Evolutionary conservation across 2,797 vertebrate species (phyloP).

Genomic region (Sebastes flavidus): DNA sequence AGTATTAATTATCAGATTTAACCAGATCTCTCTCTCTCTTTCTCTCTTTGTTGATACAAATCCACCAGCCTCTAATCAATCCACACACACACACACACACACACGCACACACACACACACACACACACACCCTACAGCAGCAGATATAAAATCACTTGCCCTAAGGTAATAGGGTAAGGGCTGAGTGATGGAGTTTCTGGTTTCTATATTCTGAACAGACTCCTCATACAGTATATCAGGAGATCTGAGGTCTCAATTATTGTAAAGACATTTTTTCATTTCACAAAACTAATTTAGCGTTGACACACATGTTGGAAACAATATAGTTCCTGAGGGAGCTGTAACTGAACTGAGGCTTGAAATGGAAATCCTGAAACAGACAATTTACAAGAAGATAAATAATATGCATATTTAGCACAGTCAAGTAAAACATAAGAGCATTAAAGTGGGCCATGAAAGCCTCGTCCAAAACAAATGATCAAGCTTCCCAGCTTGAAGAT

Average conservation of each 20-base stretch:
- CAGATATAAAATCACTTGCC: slow-evolving; percentile 39
- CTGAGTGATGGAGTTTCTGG: slow-evolving; percentile 61
- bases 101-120: slow-evolving; percentile 1
- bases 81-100: neutral
- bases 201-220: slow-evolving; percentile 61
- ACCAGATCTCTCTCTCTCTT: slow-evolving; percentile 4
- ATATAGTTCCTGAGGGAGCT: slow-evolving; percentile 1
- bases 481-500: neutral
- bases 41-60: slow-evolving; percentile 14
- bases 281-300: slow-evolving; percentile 31
- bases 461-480: neutral
- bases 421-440: neutral
- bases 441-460: neutral
- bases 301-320: slow-evolving; percentile 23
- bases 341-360: slow-evolving; percentile 1
- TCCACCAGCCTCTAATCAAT: neutral
- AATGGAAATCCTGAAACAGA: neutral
- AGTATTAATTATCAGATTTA: slow-evolving; percentile 60
- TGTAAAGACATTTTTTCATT: slow-evolving; percentile 50
- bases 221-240: slow-evolving; percentile 28
- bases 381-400: neutral
- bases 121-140: slow-evolving; percentile 8
- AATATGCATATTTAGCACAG: neutral
- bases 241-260: slow-evolving; percentile 43
- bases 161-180: slow-evolving; percentile 42